Evolutionary conservation across 92 coral and sea anemone genomes (phyloP).

Genomic region (Parazoanthus darwini): DNA sequence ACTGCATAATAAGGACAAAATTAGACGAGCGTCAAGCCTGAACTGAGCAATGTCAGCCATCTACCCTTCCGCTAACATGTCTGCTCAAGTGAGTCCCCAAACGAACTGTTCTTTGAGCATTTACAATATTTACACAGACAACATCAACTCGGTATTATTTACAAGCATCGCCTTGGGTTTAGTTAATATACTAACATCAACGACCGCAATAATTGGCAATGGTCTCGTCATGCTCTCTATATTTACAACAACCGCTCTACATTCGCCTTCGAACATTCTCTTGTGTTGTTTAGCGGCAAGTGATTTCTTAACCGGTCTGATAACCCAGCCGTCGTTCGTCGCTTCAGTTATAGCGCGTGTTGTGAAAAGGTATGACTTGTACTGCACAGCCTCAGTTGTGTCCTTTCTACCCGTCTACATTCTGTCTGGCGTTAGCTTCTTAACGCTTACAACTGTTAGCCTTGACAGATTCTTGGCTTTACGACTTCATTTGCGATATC

Average conservation of each 20-base stretch:
- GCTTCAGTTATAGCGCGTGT: conserved; percentile 4
- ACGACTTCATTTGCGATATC: conserved; percentile 31
- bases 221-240: conserved; percentile 4
- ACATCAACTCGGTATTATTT: conserved; percentile 4
- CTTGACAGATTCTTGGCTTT: conserved; percentile 26
- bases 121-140: conserved; percentile 26
- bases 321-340: conserved; percentile 31
- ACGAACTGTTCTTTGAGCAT: conserved; percentile 24
- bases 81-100: background rate
- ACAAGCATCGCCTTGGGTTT: conserved; percentile 9
- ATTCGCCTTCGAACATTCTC: conserved; percentile 28
- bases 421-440: conserved; percentile 33
- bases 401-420: conserved; percentile 35
- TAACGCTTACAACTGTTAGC: conserved; percentile 20
- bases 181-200: conserved; percentile 11
- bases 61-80: background rate
- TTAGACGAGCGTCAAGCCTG: background rate
- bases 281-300: conserved; percentile 17
- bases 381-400: conserved; percentile 22
- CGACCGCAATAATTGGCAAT: conserved; percentile 14
- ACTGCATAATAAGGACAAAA: background rate
- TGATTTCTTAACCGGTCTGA: conserved; percentile 30
- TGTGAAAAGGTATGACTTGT: background rate
- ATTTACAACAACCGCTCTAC: background rate
- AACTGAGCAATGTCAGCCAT: background rate